Evolutionary conservation across 2,113 vertebrate species (phyloP), one percentile per base, ranked within the genome.

Genomic region (Alethe diademata): DNA sequence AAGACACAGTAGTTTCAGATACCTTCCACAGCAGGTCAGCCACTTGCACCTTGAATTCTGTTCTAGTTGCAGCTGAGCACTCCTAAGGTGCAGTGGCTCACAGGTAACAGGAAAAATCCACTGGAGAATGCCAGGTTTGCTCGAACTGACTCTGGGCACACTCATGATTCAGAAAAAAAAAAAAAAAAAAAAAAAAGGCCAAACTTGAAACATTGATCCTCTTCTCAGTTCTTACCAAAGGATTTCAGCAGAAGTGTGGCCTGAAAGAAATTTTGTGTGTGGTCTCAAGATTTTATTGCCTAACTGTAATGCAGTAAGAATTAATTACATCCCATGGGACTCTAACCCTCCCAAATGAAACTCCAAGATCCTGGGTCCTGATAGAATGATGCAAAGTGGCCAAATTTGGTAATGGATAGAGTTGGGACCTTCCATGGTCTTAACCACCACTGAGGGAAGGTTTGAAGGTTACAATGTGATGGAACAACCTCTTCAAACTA

Each of bases 251-350:
- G 54, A 88, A 90, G 45, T 19, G 18, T 74, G 61, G 72, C 64
- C 91, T 83, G 67, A 76, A 92, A 95, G 78, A 94, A 86, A 62
- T 90, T 64, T 58, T 78, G 82, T 80, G 91, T 96, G 96, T 95
- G 96, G 95, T 94, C 94, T 92, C 38, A 31, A 70, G 64, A 92
- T 79, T 92, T 88, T 90, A 92, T 95, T 88, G 75, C 64, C 67
- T 78, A 80, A 83, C 78, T 73, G 75, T 58, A 96, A 88, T 73
- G 58, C 67, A 76, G 56, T 62, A 90, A 83, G 86, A 93, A 94
- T 66, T 90, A 86, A 78, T 82, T 86, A 42, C 6, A 3, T 90
- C 93, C 78, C 58, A 33, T 0, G 0, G 87, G 90, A 87, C 78
- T 96, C 54, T 76, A 58, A 48, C 71, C 66, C 47, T 94, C 78